Evolutionary conservation across 2,797 vertebrate genomes (phyloP).

Genomic region (Vespertilio murinus): DNA sequence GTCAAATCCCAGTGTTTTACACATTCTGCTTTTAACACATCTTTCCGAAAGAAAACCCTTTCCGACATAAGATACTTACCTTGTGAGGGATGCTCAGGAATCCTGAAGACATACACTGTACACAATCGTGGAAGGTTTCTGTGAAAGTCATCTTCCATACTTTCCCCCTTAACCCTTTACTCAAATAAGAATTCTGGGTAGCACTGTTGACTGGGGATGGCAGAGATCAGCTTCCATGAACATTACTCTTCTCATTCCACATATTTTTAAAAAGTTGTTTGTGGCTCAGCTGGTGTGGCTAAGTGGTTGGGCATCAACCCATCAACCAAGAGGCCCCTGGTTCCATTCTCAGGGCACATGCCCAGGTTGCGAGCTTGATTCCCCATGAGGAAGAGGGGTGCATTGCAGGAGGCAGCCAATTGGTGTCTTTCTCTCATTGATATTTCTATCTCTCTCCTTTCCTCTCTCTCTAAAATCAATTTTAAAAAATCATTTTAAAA

Average conservation of each 20-base stretch:
- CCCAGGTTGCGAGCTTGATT: neutral
- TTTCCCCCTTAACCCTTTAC: neutral
- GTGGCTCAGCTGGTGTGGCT: neutral
- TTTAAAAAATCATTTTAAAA: neutral
- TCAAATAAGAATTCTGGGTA: neutral
- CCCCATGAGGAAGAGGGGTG: no score
- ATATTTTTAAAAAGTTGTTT: neutral
- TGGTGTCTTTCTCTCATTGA: neutral
- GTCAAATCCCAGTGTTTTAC: neutral
- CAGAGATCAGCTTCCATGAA: neutral
- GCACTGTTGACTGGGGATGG: neutral
- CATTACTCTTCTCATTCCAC: neutral
- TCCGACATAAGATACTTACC: neutral
- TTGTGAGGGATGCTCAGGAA: neutral
- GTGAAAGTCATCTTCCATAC: neutral
- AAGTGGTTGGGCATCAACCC: neutral
- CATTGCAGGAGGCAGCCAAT: neutral
- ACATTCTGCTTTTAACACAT: neutral
- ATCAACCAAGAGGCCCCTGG: neutral
- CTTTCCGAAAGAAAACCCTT: neutral
- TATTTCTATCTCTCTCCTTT: neutral
- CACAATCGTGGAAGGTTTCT: neutral
- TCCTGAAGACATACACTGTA: neutral
- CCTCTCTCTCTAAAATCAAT: neutral
- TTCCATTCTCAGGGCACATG: neutral